Percentiles rank a stretch among this genome's conserved stretches.
phyloP scores from a whole-genome alignment of 2,888 invertebrate species.

The Chironomus riparius region DNA sequence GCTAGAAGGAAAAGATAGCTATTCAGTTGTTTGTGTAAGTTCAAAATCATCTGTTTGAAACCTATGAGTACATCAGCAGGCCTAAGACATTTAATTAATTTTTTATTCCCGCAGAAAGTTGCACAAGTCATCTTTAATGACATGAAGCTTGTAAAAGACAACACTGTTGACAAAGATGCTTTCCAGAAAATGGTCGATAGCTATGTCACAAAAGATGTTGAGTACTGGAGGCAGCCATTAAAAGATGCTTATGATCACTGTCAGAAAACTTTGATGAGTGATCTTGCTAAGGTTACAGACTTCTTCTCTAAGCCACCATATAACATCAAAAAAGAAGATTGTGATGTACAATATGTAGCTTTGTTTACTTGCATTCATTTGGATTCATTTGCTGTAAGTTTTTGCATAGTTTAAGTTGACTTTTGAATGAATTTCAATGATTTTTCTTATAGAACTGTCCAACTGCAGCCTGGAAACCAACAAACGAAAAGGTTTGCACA shows the following conservation, averaged over 20 bases:
- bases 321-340: constrained; percentile 15
- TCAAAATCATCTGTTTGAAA: too few species aligned
- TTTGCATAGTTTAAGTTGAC: too few species aligned
- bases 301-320: background rate
- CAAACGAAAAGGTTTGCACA: too few species aligned
- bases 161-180: background rate
- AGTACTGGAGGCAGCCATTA: background rate
- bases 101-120: background rate
- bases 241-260: constrained; percentile 1
- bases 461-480: too few species aligned
- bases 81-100: too few species aligned
- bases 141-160: background rate
- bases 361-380: constrained; percentile 12
- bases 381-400: constrained; percentile 1
- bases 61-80: too few species aligned
- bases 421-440: too few species aligned
- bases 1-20: background rate
- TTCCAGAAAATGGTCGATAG: background rate
- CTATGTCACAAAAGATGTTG: background rate
- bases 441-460: too few species aligned
- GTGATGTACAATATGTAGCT: background rate
- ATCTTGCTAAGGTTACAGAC: background rate
- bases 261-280: background rate
- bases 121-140: background rate
- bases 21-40: background rate